These are phyloP conservation scores for Gadus macrocephalus DNA, from an alignment of 2,113 vertebrate genomes.

Conservation along the genomic window DNA sequence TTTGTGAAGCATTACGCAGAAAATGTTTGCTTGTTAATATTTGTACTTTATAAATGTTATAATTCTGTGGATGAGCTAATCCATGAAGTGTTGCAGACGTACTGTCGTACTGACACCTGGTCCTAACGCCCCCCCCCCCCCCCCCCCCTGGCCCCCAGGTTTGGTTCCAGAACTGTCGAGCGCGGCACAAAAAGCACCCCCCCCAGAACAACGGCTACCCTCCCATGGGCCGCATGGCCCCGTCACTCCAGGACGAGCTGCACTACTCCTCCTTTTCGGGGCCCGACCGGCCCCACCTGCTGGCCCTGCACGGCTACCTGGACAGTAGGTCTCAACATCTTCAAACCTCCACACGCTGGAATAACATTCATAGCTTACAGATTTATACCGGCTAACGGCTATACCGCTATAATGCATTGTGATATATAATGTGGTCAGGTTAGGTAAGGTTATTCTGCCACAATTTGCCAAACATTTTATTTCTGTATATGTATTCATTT, in stretches of 20 bases:
- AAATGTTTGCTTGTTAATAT: too few species aligned
- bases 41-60: too few species aligned
- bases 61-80: too few species aligned
- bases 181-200: constrained; percentile 95
- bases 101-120: too few species aligned
- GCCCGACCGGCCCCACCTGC: constrained; percentile 84
- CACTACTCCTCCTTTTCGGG: constrained; percentile 87
- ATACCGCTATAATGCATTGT: background rate
- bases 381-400: background rate
- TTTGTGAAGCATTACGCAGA: too few species aligned
- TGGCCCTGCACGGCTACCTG: constrained; percentile 88
- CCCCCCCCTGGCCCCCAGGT: constrained; percentile 67
- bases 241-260: constrained; percentile 82
- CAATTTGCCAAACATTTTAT: background rate
- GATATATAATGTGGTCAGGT: too few species aligned
- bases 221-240: constrained; percentile 79
- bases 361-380: background rate
- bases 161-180: constrained; percentile 98
- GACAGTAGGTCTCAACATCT: constrained; percentile 75
- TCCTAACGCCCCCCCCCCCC: too few species aligned
- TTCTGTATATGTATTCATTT: background rate
- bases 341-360: background rate
- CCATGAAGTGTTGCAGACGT: too few species aligned
- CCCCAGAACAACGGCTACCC: constrained; percentile 79
- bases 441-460: too few species aligned